A percentile compares a stretch with the other conserved stretches of the same genome.
Conservation (phyloP, 2,797 vertebrate genomes). For the Pipistrellus pygmaeus region DNA sequence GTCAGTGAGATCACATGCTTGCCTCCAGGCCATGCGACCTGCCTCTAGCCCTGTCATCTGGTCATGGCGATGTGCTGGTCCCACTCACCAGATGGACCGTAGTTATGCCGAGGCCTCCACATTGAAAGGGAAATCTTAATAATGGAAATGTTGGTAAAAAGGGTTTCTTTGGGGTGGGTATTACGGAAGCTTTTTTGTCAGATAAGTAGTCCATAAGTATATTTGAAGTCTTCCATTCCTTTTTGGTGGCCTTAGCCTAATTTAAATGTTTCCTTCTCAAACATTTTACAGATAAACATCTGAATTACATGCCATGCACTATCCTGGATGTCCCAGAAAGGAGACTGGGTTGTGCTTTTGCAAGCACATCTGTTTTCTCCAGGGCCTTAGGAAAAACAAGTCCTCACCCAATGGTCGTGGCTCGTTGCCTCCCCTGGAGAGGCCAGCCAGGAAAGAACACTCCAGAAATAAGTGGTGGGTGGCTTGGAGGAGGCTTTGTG, state of each 20-base stretch:
- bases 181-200: neutral
- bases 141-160: neutral
- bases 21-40: neutral
- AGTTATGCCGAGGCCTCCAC: neutral
- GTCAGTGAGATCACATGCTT: neutral
- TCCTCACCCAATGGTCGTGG: neutral
- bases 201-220: neutral
- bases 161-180: neutral
- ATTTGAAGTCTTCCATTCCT: conserved; percentile 9
- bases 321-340: neutral
- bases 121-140: neutral
- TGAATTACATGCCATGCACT: neutral
- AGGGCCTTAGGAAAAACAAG: neutral
- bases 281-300: neutral
- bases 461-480: neutral
- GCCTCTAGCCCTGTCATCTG: neutral
- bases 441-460: neutral
- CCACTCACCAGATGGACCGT: neutral
- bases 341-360: neutral
- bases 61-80: neutral
- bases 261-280: neutral
- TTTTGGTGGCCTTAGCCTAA: neutral
- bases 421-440: neutral
- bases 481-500: neutral
- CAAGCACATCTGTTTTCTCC: neutral